phyloP scores from a whole-genome alignment of 37 sponge, comb jelly and placozoan genomes.

The Eunapius fragilis region DNA sequence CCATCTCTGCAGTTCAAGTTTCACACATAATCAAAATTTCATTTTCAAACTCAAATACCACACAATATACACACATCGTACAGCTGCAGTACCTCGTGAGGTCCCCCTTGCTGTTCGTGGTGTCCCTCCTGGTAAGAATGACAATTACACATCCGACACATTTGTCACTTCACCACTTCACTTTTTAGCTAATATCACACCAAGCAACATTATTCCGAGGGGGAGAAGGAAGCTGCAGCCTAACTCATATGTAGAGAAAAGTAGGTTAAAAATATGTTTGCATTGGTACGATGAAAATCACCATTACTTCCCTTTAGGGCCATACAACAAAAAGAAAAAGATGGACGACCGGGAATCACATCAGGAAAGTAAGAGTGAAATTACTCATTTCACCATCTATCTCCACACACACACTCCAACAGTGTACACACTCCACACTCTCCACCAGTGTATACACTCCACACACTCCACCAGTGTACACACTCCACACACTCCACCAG shows the following conservation, averaged over 20 bases:
- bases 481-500: background rate
- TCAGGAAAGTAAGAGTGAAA: background rate
- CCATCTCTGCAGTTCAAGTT: background rate
- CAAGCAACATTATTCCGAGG: background rate
- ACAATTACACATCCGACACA: background rate
- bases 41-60: background rate
- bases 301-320: background rate
- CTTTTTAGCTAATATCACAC: background rate
- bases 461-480: background rate
- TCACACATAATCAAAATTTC: background rate
- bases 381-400: background rate
- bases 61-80: background rate
- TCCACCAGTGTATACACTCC: background rate
- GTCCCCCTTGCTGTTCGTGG: background rate
- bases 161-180: background rate
- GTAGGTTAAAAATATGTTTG: background rate
- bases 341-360: background rate
- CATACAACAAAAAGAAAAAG: background rate
- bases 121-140: background rate
- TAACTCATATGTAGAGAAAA: background rate
- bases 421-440: background rate
- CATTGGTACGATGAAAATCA: background rate
- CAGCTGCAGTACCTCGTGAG: background rate
- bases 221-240: background rate
- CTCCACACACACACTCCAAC: background rate